Evolutionary conservation across 2,113 vertebrate genomes (phyloP).

Genomic region (Arizona elegans): DNA sequence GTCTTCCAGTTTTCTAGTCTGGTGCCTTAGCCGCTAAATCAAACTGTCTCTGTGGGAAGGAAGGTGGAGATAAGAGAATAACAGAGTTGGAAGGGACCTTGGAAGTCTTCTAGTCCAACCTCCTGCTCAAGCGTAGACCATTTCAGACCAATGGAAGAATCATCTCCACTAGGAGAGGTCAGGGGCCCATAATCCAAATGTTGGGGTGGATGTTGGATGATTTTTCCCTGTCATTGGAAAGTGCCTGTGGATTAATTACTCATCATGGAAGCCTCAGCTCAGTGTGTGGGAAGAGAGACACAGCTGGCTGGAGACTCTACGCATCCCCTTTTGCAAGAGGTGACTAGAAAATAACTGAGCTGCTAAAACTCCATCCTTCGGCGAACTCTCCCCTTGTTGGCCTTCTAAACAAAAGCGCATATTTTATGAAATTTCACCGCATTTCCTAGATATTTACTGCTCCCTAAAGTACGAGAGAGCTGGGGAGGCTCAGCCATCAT

Average conservation of each 20-base stretch:
- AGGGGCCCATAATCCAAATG: conserved; percentile 24
- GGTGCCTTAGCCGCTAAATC: neutral
- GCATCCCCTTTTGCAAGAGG: fast-evolving
- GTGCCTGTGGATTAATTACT: conserved; percentile 27
- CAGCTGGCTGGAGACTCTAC: fast-evolving
- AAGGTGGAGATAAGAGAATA: neutral
- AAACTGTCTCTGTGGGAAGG: neutral
- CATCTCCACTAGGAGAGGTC: neutral
- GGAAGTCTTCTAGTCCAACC: neutral
- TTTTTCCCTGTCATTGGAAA: neutral
- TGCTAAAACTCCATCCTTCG: neutral
- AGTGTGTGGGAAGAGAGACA: fast-evolving
- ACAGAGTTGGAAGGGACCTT: neutral
- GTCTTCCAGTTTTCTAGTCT: neutral
- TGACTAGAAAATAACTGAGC: fast-evolving
- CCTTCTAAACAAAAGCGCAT: fast-evolving
- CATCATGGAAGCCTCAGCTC: neutral
- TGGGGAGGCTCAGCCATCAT: conserved; percentile 25
- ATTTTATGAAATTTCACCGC: fast-evolving
- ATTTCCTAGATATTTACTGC: fast-evolving
- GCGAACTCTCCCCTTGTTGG: fast-evolving
- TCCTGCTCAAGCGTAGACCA: neutral
- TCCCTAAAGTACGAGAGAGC: fast-evolving
- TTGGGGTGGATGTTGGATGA: conserved; percentile 33
- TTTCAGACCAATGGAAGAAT: neutral